Conservation (phyloP, 2,888 invertebrate species). For the Halictus quadricinctus region DNA sequence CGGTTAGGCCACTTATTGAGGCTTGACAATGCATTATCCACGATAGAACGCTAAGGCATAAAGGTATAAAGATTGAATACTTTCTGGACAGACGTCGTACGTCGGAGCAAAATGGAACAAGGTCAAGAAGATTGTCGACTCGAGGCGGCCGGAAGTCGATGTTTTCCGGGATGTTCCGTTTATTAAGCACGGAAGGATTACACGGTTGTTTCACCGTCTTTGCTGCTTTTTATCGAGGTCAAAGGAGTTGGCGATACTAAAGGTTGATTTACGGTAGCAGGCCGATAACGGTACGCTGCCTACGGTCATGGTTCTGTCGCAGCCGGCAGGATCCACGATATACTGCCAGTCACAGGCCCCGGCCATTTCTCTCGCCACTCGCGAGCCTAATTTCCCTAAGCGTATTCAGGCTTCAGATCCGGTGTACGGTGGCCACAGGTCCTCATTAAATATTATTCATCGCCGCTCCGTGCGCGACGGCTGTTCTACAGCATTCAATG, state of each 20-base stretch:
- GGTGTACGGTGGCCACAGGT: slow-evolving; percentile 22
- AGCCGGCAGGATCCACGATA: slow-evolving; percentile 29
- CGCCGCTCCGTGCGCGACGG: background rate
- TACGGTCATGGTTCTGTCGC: slow-evolving; percentile 32
- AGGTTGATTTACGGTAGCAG: slow-evolving; percentile 43
- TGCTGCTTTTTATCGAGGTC: slow-evolving; percentile 43
- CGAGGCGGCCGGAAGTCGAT: background rate
- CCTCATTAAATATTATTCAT: slow-evolving; percentile 52
- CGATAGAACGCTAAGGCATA: too few relatives aligned
- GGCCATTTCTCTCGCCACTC: slow-evolving; percentile 33
- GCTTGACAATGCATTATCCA: too few relatives aligned
- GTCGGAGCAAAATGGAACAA: background rate
- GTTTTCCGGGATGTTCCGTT: slow-evolving; percentile 19
- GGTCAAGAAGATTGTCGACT: background rate
- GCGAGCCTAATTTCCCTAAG: slow-evolving; percentile 42
- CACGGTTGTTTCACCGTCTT: slow-evolving; percentile 23
- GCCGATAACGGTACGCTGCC: slow-evolving; percentile 38
- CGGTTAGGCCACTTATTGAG: too few relatives aligned
- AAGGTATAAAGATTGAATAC: background rate
- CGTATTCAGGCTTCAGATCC: slow-evolving; percentile 32
- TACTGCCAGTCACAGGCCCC: slow-evolving; percentile 7
- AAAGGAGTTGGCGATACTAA: slow-evolving; percentile 18
- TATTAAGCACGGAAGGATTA: slow-evolving; percentile 19
- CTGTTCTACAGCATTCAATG: slow-evolving; percentile 14
- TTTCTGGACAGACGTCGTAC: too few relatives aligned